These are phyloP conservation scores for Scytalopus superciliaris DNA, from an alignment of 2,113 vertebrate genomes.

Conservation along the genomic window DNA sequence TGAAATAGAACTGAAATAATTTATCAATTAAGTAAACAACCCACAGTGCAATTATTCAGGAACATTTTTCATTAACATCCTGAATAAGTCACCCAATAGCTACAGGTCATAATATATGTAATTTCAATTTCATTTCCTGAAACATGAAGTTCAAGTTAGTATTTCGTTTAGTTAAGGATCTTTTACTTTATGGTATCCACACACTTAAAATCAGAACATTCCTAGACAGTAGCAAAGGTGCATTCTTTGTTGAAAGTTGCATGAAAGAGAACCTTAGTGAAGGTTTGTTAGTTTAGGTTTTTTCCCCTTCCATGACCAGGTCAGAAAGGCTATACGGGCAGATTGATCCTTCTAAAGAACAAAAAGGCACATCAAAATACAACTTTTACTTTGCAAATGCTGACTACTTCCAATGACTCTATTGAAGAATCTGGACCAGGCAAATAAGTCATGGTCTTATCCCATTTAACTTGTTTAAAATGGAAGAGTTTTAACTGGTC, in stretches of 20 bases:
- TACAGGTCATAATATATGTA: background rate
- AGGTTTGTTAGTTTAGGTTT: accelerated
- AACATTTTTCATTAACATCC: background rate
- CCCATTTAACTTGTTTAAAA: background rate
- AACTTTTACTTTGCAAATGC: background rate
- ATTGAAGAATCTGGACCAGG: background rate
- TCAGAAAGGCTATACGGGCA: background rate
- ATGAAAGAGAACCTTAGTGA: background rate
- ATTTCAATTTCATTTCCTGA: background rate
- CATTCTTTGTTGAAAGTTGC: background rate
- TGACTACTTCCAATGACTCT: background rate
- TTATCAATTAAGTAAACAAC: background rate
- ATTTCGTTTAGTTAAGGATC: background rate
- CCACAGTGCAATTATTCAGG: background rate
- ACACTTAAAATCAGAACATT: background rate
- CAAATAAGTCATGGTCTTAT: background rate
- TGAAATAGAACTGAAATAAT: background rate
- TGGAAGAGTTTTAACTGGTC: background rate
- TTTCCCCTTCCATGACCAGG: background rate
- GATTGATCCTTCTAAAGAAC: background rate
- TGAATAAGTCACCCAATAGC: background rate
- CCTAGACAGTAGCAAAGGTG: background rate
- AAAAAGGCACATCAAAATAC: background rate
- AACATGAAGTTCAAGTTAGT: background rate
- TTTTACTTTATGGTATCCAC: background rate